Evolutionary conservation across 2,888 invertebrate genomes (phyloP), one percentile per base, ranked within the genome.

Genomic region (Cerceris ruficornis): DNA sequence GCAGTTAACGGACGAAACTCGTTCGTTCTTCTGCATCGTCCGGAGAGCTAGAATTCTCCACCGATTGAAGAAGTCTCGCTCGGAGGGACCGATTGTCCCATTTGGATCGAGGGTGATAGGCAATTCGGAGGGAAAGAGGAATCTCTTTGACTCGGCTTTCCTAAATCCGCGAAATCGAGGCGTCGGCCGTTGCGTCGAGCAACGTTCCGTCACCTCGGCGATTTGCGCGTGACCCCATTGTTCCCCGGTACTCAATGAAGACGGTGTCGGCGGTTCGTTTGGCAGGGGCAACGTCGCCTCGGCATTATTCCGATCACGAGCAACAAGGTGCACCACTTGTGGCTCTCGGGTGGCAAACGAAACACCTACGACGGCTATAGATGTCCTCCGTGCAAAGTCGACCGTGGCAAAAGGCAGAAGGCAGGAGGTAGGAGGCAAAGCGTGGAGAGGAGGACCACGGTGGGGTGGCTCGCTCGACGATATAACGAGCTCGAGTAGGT

Each of bases 301-400:
- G 60, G 57, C 66, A 72, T 74, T 69, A 58, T 77, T 69, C 62
- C 74, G 69, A 69, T 69, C n/a, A 66, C 77, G 72, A 82, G 80
- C 80, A 82, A 82, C 84, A 73, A 80, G 77, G 77, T 83, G 76
- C 65, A 59, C 82, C 83, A 84, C 85, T 84, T 85, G 85, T 81
- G 76, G 77, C 77, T 81, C 68, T 81, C 68, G 70, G 68, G 76
- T 71, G 58, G 71, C 67, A 62, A 72, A 69, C 80, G 69, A 60
- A 68, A 82, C 83, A 82, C 83, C 84, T 84, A 82, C 83, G 77
- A 62, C 64, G 58, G 73, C 28, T 76, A 80, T 81, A 81, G 81
- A 73, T 69, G 74, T 52, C 42, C 52, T 14, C 15, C 42, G 66
- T 57, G 50, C 62, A 66, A 55, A 59, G 72, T 58, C 61, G 70